These are phyloP conservation scores for Cavia porcellus DNA, from an alignment of 2,113 vertebrate species.

Conservation along the genomic window DNA sequence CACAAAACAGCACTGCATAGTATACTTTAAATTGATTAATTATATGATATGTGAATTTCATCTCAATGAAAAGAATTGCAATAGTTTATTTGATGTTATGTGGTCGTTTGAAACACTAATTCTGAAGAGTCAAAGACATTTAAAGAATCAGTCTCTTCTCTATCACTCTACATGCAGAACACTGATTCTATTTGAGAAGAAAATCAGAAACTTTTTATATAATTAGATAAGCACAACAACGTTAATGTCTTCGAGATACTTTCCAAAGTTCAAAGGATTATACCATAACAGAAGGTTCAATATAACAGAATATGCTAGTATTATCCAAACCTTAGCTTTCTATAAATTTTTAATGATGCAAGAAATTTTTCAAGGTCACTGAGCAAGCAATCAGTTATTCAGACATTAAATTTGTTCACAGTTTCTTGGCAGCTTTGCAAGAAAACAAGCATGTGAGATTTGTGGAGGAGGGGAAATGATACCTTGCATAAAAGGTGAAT, in stretches of 20 bases:
- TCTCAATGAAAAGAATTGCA: background rate
- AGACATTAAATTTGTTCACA: constrained; percentile 91
- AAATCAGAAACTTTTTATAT: background rate
- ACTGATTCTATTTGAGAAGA: background rate
- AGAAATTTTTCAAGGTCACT: constrained; percentile 91
- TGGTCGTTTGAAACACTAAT: constrained; percentile 12
- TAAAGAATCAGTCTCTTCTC: background rate
- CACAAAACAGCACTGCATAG: background rate
- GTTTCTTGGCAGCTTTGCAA: constrained; percentile 88
- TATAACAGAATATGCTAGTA: constrained; percentile 87
- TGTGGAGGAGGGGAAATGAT: constrained; percentile 69
- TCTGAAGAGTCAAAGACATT: constrained; percentile 43
- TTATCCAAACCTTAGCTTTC: constrained; percentile 88
- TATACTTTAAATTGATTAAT: background rate
- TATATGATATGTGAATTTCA: background rate
- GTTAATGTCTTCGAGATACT: constrained; percentile 37
- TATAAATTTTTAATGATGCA: constrained; percentile 91
- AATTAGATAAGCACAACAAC: constrained; percentile 43
- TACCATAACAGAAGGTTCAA: constrained; percentile 86
- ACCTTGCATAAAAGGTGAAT: constrained; percentile 64
- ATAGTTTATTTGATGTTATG: background rate
- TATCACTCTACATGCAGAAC: background rate
- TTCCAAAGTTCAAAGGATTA: constrained; percentile 59
- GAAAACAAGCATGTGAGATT: constrained; percentile 83
- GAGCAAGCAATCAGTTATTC: constrained; percentile 88